Percentiles rank a stretch among this genome's conserved stretches.
phyloP scores from a whole-genome alignment of 2,888 invertebrate species.

The Troides aeacus region DNA sequence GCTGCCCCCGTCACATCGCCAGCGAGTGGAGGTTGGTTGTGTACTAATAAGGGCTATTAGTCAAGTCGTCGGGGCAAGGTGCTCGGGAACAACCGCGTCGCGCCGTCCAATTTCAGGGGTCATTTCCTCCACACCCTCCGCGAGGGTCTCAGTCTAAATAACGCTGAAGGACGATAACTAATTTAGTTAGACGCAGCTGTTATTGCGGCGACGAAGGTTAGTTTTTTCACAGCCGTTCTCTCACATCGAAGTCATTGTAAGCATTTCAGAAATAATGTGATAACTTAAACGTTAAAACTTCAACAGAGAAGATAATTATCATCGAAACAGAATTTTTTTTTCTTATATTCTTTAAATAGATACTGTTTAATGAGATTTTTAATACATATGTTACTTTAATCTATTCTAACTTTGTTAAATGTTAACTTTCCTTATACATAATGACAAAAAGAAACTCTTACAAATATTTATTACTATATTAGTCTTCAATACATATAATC shows the following conservation, averaged over 20 bases:
- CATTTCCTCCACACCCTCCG: constrained; percentile 69
- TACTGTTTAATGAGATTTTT: too few species aligned
- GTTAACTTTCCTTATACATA: too few species aligned
- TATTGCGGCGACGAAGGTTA: constrained; percentile 8
- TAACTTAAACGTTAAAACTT: background rate
- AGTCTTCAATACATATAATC: too few species aligned
- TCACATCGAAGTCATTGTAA: background rate
- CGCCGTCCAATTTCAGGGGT: constrained; percentile 73
- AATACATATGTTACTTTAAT: too few species aligned
- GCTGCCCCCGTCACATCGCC: constrained; percentile 46
- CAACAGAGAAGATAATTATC: too few species aligned
- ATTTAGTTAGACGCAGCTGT: constrained; percentile 37
- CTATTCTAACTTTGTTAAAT: too few species aligned
- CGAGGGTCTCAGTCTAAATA: constrained; percentile 52
- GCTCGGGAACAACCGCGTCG: constrained; percentile 61
- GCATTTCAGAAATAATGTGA: background rate
- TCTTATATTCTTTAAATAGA: too few species aligned
- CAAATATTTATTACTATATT: too few species aligned
- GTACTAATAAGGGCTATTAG: constrained; percentile 66
- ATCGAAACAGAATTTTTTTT: too few species aligned
- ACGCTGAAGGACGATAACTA: constrained; percentile 46
- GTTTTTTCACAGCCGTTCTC: background rate
- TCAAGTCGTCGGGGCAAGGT: constrained; percentile 68
- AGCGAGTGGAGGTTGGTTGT: constrained; percentile 58
- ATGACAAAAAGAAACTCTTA: too few species aligned